These are phyloP conservation scores for Tryphoninae sp. DNA, from an alignment of 2,888 invertebrate species.

Conservation along the genomic window DNA sequence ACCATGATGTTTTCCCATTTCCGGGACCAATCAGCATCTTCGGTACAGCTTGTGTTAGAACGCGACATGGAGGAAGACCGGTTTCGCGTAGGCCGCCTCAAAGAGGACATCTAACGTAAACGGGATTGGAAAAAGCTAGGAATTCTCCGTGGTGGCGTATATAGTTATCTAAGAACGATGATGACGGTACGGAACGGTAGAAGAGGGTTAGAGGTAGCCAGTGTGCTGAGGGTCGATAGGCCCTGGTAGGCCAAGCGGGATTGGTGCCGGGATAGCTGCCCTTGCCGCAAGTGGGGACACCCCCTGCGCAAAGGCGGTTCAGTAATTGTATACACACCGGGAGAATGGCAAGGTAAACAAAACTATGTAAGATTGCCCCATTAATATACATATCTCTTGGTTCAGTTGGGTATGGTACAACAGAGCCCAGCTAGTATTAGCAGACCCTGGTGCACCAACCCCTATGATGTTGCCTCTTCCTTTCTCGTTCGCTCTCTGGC, in stretches of 20 bases:
- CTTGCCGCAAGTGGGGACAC: slow-evolving; percentile 63
- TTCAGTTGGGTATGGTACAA: slow-evolving; percentile 76
- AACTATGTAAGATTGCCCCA: slow-evolving; percentile 82
- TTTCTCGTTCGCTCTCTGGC: slow-evolving; percentile 53
- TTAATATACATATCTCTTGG: slow-evolving; percentile 82
- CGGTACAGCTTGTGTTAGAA: background rate
- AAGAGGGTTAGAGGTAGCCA: slow-evolving; percentile 51
- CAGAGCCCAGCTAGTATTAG: slow-evolving; percentile 60
- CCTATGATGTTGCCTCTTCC: slow-evolving; percentile 48
- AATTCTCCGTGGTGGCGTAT: slow-evolving; percentile 23
- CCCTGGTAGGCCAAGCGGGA: slow-evolving; percentile 26
- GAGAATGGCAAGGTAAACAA: slow-evolving; percentile 82
- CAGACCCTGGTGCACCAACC: slow-evolving; percentile 62
- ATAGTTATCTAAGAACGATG: slow-evolving; percentile 45
- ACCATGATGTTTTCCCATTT: background rate
- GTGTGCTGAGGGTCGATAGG: slow-evolving; percentile 49
- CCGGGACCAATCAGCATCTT: slow-evolving; percentile 16
- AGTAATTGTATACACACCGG: slow-evolving; percentile 80
- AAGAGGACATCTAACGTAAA: slow-evolving; percentile 25
- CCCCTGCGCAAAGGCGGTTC: slow-evolving; percentile 69
- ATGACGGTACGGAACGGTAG: slow-evolving; percentile 50
- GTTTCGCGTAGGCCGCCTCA: background rate
- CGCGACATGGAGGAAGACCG: background rate
- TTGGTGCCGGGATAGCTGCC: slow-evolving; percentile 62
- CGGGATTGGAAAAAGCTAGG: background rate